Conservation (phyloP, 2,113 vertebrate species). For the Hydropotes inermis region DNA sequence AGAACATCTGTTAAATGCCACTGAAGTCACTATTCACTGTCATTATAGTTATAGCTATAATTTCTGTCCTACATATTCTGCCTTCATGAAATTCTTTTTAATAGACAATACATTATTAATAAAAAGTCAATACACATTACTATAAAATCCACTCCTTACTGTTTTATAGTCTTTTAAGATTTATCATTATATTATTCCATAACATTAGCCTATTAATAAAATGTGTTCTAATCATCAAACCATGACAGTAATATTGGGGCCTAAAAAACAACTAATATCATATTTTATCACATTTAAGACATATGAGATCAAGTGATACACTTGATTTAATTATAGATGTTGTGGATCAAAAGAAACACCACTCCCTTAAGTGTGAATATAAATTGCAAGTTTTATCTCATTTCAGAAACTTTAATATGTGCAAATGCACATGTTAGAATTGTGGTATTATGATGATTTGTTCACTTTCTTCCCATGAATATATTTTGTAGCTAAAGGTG, state of each 20-base stretch:
- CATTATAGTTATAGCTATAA: constrained; percentile 59
- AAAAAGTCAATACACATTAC: constrained; percentile 54
- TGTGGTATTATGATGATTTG: neutral
- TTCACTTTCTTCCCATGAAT: neutral
- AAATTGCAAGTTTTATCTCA: neutral
- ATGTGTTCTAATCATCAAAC: constrained; percentile 6
- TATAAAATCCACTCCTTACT: constrained; percentile 52
- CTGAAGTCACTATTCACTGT: constrained; percentile 65
- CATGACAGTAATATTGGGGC: neutral
- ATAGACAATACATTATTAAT: constrained; percentile 23
- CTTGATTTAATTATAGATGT: neutral
- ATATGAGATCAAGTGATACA: neutral
- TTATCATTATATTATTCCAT: constrained; percentile 52
- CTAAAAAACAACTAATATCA: neutral
- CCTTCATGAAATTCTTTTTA: constrained; percentile 58
- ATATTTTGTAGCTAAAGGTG: neutral
- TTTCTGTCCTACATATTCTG: constrained; percentile 46
- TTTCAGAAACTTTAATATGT: neutral
- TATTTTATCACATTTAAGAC: constrained; percentile 1
- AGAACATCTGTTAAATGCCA: constrained; percentile 57
- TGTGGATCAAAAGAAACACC: neutral
- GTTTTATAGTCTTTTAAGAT: constrained; percentile 26
- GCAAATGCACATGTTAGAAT: neutral
- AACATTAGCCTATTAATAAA: constrained; percentile 50
- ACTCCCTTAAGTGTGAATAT: constrained; percentile 6